phyloP scores from a whole-genome alignment of 2,888 invertebrate species.

The Apamea crenata region DNA sequence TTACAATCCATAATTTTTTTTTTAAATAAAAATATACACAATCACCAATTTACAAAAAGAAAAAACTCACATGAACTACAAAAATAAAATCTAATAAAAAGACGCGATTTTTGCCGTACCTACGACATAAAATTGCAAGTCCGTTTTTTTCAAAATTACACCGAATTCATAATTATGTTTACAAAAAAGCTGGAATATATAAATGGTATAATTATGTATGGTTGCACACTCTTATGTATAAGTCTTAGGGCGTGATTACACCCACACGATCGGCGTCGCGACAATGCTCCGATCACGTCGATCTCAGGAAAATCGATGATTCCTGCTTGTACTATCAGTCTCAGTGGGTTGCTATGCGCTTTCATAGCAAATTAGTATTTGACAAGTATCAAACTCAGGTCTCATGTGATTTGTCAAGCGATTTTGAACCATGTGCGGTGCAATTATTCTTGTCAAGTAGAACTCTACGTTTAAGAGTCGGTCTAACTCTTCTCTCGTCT shows the following conservation, averaged over 20 bases:
- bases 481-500: no score
- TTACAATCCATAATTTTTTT: background rate
- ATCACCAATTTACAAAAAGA: constrained; percentile 40
- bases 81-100: constrained; percentile 8
- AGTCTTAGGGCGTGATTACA: background rate
- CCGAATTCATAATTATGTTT: background rate
- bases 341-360: background rate
- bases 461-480: background rate
- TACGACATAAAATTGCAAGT: background rate
- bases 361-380: background rate
- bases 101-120: background rate
- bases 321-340: background rate
- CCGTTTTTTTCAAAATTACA: background rate
- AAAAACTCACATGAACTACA: constrained; percentile 11
- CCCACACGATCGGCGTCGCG: background rate
- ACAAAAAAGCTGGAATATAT: constrained; percentile 10
- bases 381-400: background rate
- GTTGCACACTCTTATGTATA: constrained; percentile 9
- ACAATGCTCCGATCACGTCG: background rate
- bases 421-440: background rate
- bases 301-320: background rate
- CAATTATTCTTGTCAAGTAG: background rate
- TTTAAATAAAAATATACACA: constrained; percentile 20
- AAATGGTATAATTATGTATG: background rate
- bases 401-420: background rate